Evolutionary conservation across 2,888 invertebrate species (phyloP), one percentile per base, ranked within the genome.

Genomic region (Melanostoma scalare): DNA sequence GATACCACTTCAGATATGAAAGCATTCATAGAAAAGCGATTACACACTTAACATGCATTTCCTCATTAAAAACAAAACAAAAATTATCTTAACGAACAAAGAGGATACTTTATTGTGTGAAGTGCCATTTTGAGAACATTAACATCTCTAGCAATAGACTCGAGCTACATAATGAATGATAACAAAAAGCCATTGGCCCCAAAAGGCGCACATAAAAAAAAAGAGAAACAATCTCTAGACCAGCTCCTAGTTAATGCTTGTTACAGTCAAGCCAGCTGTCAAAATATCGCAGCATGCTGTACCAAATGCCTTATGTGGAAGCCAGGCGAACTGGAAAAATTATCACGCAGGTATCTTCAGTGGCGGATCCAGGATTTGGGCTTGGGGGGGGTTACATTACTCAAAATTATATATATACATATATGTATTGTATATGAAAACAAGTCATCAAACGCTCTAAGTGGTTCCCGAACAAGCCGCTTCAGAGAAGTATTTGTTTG

Each of bases 271-370:
- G 46, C 46, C 10, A 33, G 61, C 61, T 63, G 50, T 50, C 63
- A 48, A 63, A 67, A 67, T 67, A 67, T 55, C 44, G 42, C 42
- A 67, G 9, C 5, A 20, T 61, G 35, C 44, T 33, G 33, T 31
- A 10, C 40, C 35, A 56, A 36, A 42, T 40, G 9, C 46, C 63
- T 67, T 73, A 48, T 52, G 60, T 60, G 35, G 10, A 63, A 36
- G 6, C 31, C 38, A 4, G 20, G 40, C 40, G 50, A 50, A 6
- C 6, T 38, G n/a, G 61, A 77, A 60, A 60, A 78, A 72, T 77
- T 81, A 81, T 81, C 81, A 81, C 77, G 67, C 81, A 65, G 36
- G 63, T 52, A 71, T 80, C 68, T 76, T 60, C 61, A n/a, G n/a
- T n/a, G n/a, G n/a, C n/a, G n/a, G n/a, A n/a, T n/a, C n/a, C n/a